Base-by-base conservation (phyloP, 2,888 invertebrate species). In the Apotomis turbidana region DNA sequence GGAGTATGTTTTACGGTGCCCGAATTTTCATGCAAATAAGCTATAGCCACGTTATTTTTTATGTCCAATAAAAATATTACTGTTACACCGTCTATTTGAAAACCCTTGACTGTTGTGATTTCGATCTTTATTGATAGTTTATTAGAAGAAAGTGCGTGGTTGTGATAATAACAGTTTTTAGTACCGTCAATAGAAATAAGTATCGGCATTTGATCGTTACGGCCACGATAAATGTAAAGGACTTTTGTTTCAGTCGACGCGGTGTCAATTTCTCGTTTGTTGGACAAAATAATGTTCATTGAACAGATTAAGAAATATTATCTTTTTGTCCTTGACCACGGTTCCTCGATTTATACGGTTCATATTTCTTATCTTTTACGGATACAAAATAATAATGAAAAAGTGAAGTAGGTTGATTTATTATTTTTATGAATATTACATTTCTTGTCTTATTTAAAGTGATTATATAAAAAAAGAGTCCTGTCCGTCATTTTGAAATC, bases 1-100 rank as follows among this genome's bases (percentile, higher is more conserved):
- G 63, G 62, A 58, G 68, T 68, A 63, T 63, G 52, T 38, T 72
- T 72, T 68, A 68, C 62, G 72, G 51, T 41, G 62, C 63, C 68
- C 63, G 63, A 68, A 72, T 68, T 84, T 83, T 82, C 83, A 83
- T 83, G 83, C 73, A 80, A 83, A 85, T 81, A 74, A 76, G 77
- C 77, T 81, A 81, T 78, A 79, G 77, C 79, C 79, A 75, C 74
- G 71, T 78, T 79, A 79, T 81, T 81, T 80, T 77, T 77, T 78
- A 80, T 80, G 78, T 77, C 78, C 79, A 81, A 79, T 63, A 72
- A 68, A 72, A 67, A 57, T 41, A 67, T 61, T 62, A 59, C 52
- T 51, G 46, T 54, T 62, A 70, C 64, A 59, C 38, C 67, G 54
- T 46, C 46, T 58, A 54, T 63, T 68, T 72, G 58, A 63, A 59